Conservation (phyloP, 2,888 invertebrate species). For the Caenorhabditis doughertyi region DNA sequence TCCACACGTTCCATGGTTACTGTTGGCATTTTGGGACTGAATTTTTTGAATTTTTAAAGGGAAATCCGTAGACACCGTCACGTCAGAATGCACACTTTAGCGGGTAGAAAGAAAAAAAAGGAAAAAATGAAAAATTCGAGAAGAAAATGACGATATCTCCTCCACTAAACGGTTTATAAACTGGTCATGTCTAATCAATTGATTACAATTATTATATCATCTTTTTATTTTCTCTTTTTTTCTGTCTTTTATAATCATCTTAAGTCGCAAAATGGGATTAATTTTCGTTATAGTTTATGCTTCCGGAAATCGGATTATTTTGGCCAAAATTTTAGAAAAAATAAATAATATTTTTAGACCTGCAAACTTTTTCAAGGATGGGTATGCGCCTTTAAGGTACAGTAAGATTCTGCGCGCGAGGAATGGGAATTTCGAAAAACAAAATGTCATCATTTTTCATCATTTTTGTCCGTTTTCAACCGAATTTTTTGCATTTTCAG, state of each 20-base stretch:
- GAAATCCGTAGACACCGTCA: no score
- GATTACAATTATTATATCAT: constrained; percentile 51
- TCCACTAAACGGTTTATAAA: constrained; percentile 20
- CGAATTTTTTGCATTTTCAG: background rate
- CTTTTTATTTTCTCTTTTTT: constrained; percentile 3
- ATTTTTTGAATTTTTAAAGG: no score
- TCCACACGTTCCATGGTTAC: constrained; percentile 89
- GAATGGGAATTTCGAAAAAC: background rate
- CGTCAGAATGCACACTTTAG: no score
- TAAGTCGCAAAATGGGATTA: constrained; percentile 17
- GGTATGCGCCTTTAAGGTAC: constrained; percentile 13
- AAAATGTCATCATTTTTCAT: constrained; percentile 11
- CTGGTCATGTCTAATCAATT: constrained; percentile 43
- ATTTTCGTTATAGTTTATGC: constrained; percentile 21
- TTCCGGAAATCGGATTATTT: background rate
- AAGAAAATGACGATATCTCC: background rate
- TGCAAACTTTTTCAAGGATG: background rate
- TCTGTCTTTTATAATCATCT: constrained; percentile 42
- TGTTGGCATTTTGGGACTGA: constrained; percentile 42
- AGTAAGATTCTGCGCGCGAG: background rate
- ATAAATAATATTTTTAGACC: background rate
- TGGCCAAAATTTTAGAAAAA: background rate
- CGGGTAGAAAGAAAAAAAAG: background rate
- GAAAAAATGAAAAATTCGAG: background rate
- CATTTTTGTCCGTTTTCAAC: background rate